A percentile compares a stretch with the other conserved stretches of the same genome.
phyloP scores from a whole-genome alignment of 2,888 invertebrate species.

The Lasioglossum villosulum region DNA sequence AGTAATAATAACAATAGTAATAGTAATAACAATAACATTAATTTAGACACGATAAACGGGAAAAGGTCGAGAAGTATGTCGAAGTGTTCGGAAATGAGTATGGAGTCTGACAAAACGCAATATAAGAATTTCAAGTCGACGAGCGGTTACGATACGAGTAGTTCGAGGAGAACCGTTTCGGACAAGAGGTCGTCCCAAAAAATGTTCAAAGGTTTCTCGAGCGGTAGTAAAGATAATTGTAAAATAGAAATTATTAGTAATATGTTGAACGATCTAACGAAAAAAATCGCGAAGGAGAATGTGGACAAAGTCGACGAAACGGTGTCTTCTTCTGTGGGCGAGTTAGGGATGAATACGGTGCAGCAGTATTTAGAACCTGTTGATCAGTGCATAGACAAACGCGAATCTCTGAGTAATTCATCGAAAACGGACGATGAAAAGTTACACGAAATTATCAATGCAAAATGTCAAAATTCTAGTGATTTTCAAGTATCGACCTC shows the following conservation, averaged over 20 bases:
- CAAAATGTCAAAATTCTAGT: slow-evolving; percentile 38
- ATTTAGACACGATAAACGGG: slow-evolving; percentile 38
- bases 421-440: slow-evolving; percentile 80
- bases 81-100: slow-evolving; percentile 69
- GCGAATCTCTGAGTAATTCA: slow-evolving; percentile 51
- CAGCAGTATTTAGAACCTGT: slow-evolving; percentile 31
- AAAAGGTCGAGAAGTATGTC: slow-evolving; percentile 69
- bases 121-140: slow-evolving; percentile 68
- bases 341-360: slow-evolving; percentile 16
- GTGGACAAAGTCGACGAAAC: not conserved
- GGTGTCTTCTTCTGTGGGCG: not conserved
- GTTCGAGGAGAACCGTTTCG: slow-evolving; percentile 57
- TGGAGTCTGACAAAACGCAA: slow-evolving; percentile 38
- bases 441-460: slow-evolving; percentile 72
- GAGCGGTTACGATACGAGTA: slow-evolving; percentile 71
- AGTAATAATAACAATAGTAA: slow-evolving; percentile 70
- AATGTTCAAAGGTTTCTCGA: slow-evolving; percentile 72
- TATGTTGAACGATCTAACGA: slow-evolving; percentile 56
- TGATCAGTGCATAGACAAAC: not conserved
- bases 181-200: slow-evolving; percentile 44
- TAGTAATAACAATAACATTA: slow-evolving; percentile 70
- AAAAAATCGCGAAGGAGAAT: slow-evolving; percentile 39
- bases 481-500: slow-evolving; percentile 44
- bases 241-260: slow-evolving; percentile 62
- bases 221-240: slow-evolving; percentile 47